Evolutionary conservation across 2,888 invertebrate species (phyloP), one percentile per base, ranked within the genome.

Genomic region (Gryllus longicercus): DNA sequence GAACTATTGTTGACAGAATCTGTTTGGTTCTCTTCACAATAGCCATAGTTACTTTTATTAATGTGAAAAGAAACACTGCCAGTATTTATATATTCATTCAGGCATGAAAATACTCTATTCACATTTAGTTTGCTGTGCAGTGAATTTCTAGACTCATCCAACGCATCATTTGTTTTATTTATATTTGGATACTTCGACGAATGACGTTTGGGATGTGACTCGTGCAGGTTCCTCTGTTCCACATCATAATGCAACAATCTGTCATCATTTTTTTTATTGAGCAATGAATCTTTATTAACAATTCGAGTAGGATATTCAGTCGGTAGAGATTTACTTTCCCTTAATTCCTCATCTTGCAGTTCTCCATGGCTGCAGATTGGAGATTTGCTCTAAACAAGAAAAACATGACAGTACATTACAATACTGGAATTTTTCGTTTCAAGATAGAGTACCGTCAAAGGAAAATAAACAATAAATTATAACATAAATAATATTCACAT

Each of bases 91-190:
- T 91, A 92, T 80, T 92, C 92, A 82, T 91, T 91, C 79, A 92
- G 86, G 84, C 91, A 92, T 84, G 89, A 90, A 83, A 91, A 92
- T 50, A 92, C 91, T 84, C 91, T 91, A 80, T 91, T 91, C 79
- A 92, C 91, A 79, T 88, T 89, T 51, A 89, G 88, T 83, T 88
- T 88, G 74, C 85, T 86, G 82, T 14, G 63, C n/a, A 63, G 8
- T 63, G n/a, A 63, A 63, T n/a, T 63, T 63, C 8, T 63, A n/a
- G 14, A n/a, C 8, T 63, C 63, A 16, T n/a, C n/a, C 14, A 63
- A n/a, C 38, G 8, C 8, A 38, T 38, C 38, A 38, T 38, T 38
- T 38, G 38, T 38, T 38, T 38, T 38, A 38, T 38, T 38, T 38
- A 38, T 38, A 38, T 38, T 38, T 38, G 38, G 38, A 38, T 38